Base-by-base conservation (phyloP, 2,888 invertebrate genomes). In the Eutolmus rufibarbis region DNA sequence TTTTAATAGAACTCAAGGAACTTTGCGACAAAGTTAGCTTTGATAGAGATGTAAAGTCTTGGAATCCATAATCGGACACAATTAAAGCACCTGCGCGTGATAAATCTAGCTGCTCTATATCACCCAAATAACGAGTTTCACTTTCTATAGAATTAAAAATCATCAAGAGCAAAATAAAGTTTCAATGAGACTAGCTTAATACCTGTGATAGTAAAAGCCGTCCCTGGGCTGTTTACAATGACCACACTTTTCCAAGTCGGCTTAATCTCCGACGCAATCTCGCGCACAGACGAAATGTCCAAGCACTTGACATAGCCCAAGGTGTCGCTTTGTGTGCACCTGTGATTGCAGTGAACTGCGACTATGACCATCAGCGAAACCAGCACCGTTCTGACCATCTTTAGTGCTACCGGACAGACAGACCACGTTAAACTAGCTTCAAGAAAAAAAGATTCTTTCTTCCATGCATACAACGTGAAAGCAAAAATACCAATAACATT, bases 11-110 rank as follows among this genome's bases (percentile, higher is more conserved):
- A 5, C 88, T 88, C 79, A 91, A 46, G 14, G 89, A 87, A 16
- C 90, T 90, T 14, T 89, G 88, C 2, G 91, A 91, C 23, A 92
- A 88, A 87, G 92, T 92, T 3, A 92, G 89, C n/a, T 86, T 74
- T 16, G 87, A 88, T n/a, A 92, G 87, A n/a, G 89, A 89, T 1
- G 88, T 85, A 14, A 92, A 89, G 16, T 88, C 89, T 34, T 90
- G 89, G 79, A 92, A 92, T 40, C 91, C 92, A 34, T 89, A 74
- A 19, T 90, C 89, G 0, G 88, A 86, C 1, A 92, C 86, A 56
- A 51, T 76, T 16, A 92, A 81, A 7, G 88, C 89, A 1, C 90
- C 90, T 37, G 90, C 90, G 19, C 89, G 88, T 0, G 92, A 91
- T 23, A 92, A 84, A 88, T 92, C 91, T 37, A 92, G 87, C 0